A percentile compares a stretch with the other conserved stretches of the same genome.
These are phyloP conservation scores for Pachyrhynchus sulphureomaculatus DNA, from an alignment of 1,140 invertebrate genomes.

Conservation along the genomic window DNA sequence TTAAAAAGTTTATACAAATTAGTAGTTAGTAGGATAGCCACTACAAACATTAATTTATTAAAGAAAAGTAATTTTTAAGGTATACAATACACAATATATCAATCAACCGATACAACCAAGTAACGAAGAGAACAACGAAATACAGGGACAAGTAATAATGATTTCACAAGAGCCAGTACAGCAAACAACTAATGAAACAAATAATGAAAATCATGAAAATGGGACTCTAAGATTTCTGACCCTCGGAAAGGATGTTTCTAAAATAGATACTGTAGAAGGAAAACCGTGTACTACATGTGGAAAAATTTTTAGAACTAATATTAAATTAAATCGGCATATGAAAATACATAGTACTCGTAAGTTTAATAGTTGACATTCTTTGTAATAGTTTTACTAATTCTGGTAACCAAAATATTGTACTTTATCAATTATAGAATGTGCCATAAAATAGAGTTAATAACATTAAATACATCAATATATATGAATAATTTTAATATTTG, in stretches of 20 bases:
- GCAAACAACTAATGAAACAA: constrained; percentile 34
- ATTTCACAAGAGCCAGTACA: constrained; percentile 19
- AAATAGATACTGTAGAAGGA: constrained; percentile 11
- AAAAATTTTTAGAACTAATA: constrained; percentile 58
- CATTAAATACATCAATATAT: too few species aligned
- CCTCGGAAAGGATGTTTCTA: neutral
- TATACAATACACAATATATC: neutral
- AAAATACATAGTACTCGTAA: constrained; percentile 59
- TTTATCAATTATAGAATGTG: neutral
- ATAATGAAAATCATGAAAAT: constrained; percentile 34
- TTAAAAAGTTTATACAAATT: too few species aligned
- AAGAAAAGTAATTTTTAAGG: too few species aligned
- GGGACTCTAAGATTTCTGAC: too few species aligned
- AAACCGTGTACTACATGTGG: constrained; percentile 59
- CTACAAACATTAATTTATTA: too few species aligned
- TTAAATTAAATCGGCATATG: constrained; percentile 61
- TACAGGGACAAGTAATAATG: constrained; percentile 28
- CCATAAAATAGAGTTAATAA: too few species aligned
- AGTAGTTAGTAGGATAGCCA: too few species aligned
- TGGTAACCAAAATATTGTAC: too few species aligned
- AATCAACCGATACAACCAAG: constrained; percentile 9
- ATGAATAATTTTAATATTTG: too few species aligned
- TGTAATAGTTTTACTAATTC: neutral
- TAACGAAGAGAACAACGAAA: constrained; percentile 15
- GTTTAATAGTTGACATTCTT: neutral